Conservation (phyloP, 2,113 vertebrate species). For the Myocastor coypus region DNA sequence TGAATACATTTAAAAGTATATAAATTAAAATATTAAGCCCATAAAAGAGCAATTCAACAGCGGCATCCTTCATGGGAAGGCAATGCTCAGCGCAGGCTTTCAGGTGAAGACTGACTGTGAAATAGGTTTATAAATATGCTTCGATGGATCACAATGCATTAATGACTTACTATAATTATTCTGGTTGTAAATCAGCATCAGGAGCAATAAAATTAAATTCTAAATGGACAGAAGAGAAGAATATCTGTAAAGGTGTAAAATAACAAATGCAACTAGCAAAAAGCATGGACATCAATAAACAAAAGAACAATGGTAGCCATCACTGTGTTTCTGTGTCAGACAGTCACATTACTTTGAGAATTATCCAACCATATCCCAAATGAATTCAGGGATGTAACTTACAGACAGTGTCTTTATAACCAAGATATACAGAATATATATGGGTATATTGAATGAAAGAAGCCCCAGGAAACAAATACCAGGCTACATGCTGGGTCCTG, state of each 20-base stretch:
- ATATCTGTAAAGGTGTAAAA: background rate
- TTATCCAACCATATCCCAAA: background rate
- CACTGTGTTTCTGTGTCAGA: background rate
- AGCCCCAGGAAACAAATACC: background rate
- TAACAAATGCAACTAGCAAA: background rate
- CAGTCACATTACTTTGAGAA: background rate
- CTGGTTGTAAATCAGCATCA: background rate
- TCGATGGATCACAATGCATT: background rate
- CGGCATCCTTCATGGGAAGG: background rate
- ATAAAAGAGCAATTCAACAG: background rate
- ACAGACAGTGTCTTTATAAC: conserved; percentile 29
- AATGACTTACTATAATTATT: conserved; percentile 19
- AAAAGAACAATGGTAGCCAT: background rate
- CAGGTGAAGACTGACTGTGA: background rate
- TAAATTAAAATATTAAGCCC: background rate
- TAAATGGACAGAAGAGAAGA: conserved; percentile 5
- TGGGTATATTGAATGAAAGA: background rate
- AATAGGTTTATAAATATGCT: background rate
- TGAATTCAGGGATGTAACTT: background rate
- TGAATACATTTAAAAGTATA: background rate
- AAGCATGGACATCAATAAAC: background rate
- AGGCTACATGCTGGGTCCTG: background rate
- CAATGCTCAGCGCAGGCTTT: background rate
- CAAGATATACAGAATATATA: conserved; percentile 23
- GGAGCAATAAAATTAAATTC: conserved; percentile 24